These are phyloP conservation scores for Pseudococcus viburni DNA, from an alignment of 2,888 invertebrate genomes.

Conservation along the genomic window DNA sequence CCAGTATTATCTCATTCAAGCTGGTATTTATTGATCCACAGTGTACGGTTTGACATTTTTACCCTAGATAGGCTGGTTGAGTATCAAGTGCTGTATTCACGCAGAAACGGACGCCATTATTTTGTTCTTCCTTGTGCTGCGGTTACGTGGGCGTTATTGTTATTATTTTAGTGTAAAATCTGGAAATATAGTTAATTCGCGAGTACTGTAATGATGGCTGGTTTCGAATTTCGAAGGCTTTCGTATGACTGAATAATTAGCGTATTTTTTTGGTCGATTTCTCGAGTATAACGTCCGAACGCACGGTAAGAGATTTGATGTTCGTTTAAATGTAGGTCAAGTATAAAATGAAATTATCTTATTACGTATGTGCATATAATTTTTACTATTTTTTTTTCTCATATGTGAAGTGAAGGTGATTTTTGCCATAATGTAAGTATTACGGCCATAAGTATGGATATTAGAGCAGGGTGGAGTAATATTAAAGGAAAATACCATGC, in stretches of 20 bases:
- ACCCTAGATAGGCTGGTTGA: conserved; percentile 64
- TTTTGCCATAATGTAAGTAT: background rate
- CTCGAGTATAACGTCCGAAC: background rate
- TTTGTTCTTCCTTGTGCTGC: conserved; percentile 60
- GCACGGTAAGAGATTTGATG: conserved; percentile 45
- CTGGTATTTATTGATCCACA: conserved; percentile 63
- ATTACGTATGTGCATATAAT: background rate
- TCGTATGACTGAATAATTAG: conserved; percentile 43
- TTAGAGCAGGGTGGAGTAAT: conserved; percentile 9
- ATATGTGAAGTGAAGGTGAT: background rate
- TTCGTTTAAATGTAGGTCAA: conserved; percentile 63
- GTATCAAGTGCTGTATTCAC: conserved; percentile 64
- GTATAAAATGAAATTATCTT: conserved; percentile 55
- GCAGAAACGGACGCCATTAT: conserved; percentile 64
- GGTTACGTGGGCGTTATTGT: conserved; percentile 55
- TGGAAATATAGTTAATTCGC: conserved; percentile 32
- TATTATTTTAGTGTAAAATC: conserved; percentile 16
- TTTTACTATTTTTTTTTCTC: background rate
- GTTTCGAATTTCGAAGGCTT: conserved; percentile 34
- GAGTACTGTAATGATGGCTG: conserved; percentile 36
- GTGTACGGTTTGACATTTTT: conserved; percentile 65
- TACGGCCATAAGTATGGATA: background rate
- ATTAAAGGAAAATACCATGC: background rate
- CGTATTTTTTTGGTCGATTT: conserved; percentile 31
- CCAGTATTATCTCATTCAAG: conserved; percentile 65